phyloP scores from a whole-genome alignment of 2,888 invertebrate genomes.

The Drosophila algonquin region DNA sequence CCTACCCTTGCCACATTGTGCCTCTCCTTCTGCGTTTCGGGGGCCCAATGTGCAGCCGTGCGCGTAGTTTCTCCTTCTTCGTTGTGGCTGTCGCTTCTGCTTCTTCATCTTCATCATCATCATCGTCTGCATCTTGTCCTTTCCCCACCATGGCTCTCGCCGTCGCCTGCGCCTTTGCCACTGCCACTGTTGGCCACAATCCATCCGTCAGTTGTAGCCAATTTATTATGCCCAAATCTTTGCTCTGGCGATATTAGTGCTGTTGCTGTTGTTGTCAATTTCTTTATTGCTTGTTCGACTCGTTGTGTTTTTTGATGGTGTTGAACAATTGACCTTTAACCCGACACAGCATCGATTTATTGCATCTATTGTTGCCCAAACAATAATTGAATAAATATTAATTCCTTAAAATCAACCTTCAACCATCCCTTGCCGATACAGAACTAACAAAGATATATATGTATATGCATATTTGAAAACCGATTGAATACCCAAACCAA shows the following conservation, averaged over 20 bases:
- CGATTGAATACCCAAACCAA: no score
- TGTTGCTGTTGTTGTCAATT: slow-evolving; percentile 27
- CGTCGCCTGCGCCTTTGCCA: neutral
- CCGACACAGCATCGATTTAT: no score
- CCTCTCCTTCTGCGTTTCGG: slow-evolving; percentile 1
- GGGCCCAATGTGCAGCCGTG: slow-evolving; percentile 66
- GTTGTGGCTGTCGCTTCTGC: slow-evolving; percentile 3
- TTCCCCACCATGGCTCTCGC: neutral
- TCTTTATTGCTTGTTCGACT: slow-evolving; percentile 38
- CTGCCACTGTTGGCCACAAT: slow-evolving; percentile 44
- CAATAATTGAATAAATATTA: no score
- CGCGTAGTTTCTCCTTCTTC: slow-evolving; percentile 51
- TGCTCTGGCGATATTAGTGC: neutral
- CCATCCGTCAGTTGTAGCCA: slow-evolving; percentile 70
- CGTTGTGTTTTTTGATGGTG: no score
- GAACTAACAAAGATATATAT: no score
- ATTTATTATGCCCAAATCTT: slow-evolving; percentile 72
- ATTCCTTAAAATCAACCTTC: no score
- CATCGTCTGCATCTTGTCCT: neutral
- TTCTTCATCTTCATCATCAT: neutral
- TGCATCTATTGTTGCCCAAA: no score
- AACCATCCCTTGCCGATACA: no score
- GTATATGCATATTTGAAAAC: no score
- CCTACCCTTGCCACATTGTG: no score
- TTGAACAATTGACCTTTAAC: no score